Evolutionary conservation across 2,888 invertebrate genomes (phyloP), one percentile per base, ranked within the genome.

Genomic region (Atethmia centrago): DNA sequence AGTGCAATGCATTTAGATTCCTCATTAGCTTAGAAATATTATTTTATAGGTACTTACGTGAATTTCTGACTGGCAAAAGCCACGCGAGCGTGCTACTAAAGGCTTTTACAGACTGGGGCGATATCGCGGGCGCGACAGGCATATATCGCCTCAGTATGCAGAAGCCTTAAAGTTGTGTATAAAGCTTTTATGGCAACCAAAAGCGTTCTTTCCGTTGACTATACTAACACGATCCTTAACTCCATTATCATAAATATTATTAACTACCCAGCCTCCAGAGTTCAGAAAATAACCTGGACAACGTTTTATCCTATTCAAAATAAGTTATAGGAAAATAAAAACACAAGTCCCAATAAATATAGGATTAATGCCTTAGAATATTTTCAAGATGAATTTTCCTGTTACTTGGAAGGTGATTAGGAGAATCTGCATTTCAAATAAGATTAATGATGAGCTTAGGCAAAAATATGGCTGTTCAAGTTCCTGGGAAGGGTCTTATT

Each of bases 1-100:
- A 67, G 12, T 77, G 72, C 61, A 75, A 68, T 66, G 81, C 72
- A 82, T 75, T 82, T 82, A 75, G 45, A 79, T 82, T 62, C 59
- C 69, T 65, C 31, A 68, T 71, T 67, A 79, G 42, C 42, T 25
- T 49, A 53, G 21, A 56, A 64, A 63, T 53, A 25, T 28, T 21
- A 31, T 51, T 25, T 28, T 25, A 53, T 28, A 16, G 25, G 5
- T 25, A 14, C 4, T 8, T 19, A 55, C 28, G 3, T 55, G 55
- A 55, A 55, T 55, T 28, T 55, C 55, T 9, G 28, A 28, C 8
- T 28, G 16, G 28, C 31, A 51, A 63, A 56, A 59, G 1, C 21
- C 31, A 49, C 16, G 66, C 31, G 28, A 58, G 62, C 31, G 31
- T n/a, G 51, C 21, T 70, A 49, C 12, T 16, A 78, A n/a, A n/a